phyloP scores from a whole-genome alignment of 2,888 invertebrate genomes.

The Ornithoptera priamus region DNA sequence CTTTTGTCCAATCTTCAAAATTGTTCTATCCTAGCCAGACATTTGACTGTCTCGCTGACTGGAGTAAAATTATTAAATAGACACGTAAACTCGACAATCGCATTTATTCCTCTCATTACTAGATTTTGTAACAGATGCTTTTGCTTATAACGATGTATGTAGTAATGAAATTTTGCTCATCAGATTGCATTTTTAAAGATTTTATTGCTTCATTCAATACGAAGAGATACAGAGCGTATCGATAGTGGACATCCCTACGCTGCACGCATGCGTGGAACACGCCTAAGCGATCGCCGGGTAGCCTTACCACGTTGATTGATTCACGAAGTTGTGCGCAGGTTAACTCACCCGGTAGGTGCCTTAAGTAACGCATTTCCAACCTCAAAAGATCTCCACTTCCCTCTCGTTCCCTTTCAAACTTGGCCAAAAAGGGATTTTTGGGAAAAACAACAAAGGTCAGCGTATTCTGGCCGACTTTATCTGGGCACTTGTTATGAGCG shows the following conservation, averaged over 20 bases:
- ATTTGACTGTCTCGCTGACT: not conserved
- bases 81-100: not conserved
- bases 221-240: conserved; percentile 30
- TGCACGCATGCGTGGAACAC: conserved; percentile 61
- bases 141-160: not conserved
- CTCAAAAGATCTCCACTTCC: conserved; percentile 42
- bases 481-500: conserved; percentile 45
- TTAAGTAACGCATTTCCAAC: conserved; percentile 55
- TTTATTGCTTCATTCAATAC: not conserved
- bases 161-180: not conserved
- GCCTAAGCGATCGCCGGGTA: conserved; percentile 60
- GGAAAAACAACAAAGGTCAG: conserved; percentile 41
- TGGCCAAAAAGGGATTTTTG: conserved; percentile 32
- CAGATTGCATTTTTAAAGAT: not conserved
- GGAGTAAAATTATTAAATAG: not conserved
- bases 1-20: conserved; percentile 20
- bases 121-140: not conserved
- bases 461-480: conserved; percentile 42
- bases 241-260: conserved; percentile 53
- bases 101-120: not conserved
- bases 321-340: conserved; percentile 75
- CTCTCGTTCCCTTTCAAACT: conserved; percentile 33
- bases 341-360: conserved; percentile 57
- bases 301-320: conserved; percentile 74
- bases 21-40: not conserved